Conservation (phyloP, 2,113 vertebrate species). For the Petaurus breviceps region DNA sequence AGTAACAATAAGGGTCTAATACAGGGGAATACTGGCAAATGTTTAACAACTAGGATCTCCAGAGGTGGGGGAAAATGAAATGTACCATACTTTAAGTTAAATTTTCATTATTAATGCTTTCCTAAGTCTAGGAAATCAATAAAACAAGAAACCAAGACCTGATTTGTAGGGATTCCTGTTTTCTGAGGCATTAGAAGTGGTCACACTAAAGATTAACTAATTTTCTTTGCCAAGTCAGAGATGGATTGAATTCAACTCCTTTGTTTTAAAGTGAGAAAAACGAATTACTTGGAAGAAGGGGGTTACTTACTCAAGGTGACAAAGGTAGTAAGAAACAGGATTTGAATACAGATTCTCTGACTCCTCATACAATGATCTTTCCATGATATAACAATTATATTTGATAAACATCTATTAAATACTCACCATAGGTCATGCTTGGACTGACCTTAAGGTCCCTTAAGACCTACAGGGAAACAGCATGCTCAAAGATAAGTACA, state of each 20-base stretch:
- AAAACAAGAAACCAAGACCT: background rate
- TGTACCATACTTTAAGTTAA: too few relatives aligned
- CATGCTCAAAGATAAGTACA: background rate
- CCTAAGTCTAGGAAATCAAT: background rate
- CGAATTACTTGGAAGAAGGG: background rate
- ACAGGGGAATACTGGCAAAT: background rate
- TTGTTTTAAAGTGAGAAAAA: background rate
- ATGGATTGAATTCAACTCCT: background rate
- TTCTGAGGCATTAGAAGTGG: background rate
- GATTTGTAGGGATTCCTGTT: background rate
- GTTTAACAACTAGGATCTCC: background rate
- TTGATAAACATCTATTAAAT: too few relatives aligned
- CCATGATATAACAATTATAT: background rate
- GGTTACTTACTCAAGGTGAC: background rate
- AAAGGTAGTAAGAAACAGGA: background rate
- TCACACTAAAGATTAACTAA: background rate
- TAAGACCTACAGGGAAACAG: too few relatives aligned
- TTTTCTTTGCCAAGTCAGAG: background rate
- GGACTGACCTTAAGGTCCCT: background rate
- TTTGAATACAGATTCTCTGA: background rate
- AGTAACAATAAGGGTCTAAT: background rate
- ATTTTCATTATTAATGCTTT: background rate
- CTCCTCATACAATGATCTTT: background rate
- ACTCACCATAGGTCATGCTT: too few relatives aligned
- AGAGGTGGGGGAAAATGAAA: background rate